phyloP scores from a whole-genome alignment of 2,888 invertebrate genomes.

The Carterocephalus palaemon region DNA sequence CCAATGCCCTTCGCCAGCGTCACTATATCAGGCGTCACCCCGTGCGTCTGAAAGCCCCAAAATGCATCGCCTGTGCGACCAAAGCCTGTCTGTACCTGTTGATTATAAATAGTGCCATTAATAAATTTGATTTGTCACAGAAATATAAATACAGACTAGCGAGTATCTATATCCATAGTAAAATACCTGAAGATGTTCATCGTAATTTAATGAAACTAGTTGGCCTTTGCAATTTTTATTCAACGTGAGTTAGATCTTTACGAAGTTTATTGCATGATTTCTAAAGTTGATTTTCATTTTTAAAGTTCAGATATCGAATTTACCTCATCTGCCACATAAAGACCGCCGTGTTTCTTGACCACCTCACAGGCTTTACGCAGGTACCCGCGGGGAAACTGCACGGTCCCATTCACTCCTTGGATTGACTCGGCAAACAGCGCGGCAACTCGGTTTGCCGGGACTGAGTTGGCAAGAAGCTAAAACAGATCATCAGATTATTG shows the following conservation, averaged over 20 bases:
- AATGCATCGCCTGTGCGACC: constrained; percentile 95
- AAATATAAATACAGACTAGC: neutral
- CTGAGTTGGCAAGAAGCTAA: constrained; percentile 85
- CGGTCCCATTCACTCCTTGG: constrained; percentile 96
- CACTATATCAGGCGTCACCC: constrained; percentile 93
- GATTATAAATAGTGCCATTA: neutral
- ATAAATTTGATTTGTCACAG: neutral
- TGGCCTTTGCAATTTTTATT: no score
- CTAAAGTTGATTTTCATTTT: neutral
- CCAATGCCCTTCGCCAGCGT: constrained; percentile 97
- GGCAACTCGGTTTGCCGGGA: constrained; percentile 89
- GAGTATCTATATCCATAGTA: no score
- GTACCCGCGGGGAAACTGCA: constrained; percentile 95
- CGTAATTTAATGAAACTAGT: no score
- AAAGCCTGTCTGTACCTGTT: constrained; percentile 95
- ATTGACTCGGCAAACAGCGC: constrained; percentile 97
- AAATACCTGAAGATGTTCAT: no score
- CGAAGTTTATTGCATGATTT: no score
- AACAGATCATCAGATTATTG: constrained; percentile 14
- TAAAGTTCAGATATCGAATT: neutral
- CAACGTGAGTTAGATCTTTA: no score
- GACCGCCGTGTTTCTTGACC: constrained; percentile 89
- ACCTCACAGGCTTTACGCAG: constrained; percentile 88
- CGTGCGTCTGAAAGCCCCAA: constrained; percentile 97
- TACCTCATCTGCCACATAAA: constrained; percentile 95